Conservation (phyloP, 2,888 invertebrate genomes). For the Cepaea hortensis region DNA sequence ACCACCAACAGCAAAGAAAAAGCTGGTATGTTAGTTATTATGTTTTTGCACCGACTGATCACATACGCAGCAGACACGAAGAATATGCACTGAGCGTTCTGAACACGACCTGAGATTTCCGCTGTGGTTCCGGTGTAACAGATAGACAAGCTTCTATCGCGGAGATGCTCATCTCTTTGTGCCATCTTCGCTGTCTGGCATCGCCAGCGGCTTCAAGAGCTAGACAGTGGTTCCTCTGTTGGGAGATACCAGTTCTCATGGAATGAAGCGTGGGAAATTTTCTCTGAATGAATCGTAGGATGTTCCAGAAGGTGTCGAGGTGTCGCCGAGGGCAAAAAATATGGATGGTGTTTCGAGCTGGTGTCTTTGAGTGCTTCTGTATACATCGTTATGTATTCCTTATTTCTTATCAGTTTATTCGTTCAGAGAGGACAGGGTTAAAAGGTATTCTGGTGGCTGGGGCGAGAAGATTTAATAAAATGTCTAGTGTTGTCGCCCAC, state of each 20-base stretch:
- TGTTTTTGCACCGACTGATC: too few species aligned
- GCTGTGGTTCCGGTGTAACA: neutral
- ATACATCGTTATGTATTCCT: too few species aligned
- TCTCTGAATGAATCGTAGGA: neutral
- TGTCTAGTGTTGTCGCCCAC: neutral
- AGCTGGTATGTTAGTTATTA: neutral
- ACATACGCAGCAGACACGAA: too few species aligned
- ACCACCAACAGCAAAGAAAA: too few species aligned
- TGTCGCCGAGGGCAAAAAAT: neutral
- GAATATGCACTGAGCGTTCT: too few species aligned
- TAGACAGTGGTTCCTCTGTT: constrained; percentile 2
- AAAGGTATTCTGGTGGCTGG: too few species aligned
- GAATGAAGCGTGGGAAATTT: constrained; percentile 4
- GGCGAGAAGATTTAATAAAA: too few species aligned
- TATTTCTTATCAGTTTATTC: too few species aligned
- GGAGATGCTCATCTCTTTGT: constrained; percentile 4
- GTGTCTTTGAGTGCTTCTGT: too few species aligned
- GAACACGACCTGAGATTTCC: neutral
- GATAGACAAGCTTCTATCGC: neutral
- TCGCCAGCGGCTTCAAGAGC: neutral
- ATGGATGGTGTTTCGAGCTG: neutral
- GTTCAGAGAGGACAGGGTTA: too few species aligned
- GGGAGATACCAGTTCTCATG: constrained; percentile 4
- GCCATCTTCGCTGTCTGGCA: constrained; percentile 21
- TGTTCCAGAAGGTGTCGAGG: neutral